These are phyloP conservation scores for Miichthys miiuy DNA, from an alignment of 2,797 vertebrate genomes.

Conservation along the genomic window DNA sequence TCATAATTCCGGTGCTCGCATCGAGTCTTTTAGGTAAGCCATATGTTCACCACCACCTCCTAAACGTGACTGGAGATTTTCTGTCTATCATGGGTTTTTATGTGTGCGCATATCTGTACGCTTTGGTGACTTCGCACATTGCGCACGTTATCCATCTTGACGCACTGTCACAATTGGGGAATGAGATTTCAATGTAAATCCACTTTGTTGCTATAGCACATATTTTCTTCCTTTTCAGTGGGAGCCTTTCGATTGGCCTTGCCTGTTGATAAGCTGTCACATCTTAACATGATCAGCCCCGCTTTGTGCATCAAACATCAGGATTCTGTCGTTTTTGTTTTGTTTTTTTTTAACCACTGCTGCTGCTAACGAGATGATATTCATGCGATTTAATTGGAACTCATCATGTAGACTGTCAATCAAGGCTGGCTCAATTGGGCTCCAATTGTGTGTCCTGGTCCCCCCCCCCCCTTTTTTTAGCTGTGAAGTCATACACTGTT, in stretches of 20 bases:
- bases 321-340: conserved; percentile 11
- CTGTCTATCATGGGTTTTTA: conserved; percentile 53
- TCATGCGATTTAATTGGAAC: conserved; percentile 70
- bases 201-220: conserved; percentile 76
- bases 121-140: conserved; percentile 80
- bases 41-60: conserved; percentile 58
- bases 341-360: neutral
- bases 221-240: conserved; percentile 54
- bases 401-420: conserved; percentile 63
- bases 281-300: conserved; percentile 57
- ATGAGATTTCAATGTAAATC: conserved; percentile 66
- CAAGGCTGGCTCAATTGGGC: conserved; percentile 55
- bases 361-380: conserved; percentile 59
- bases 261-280: conserved; percentile 82
- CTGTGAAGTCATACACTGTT: conserved; percentile 41
- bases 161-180: conserved; percentile 79
- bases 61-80: conserved; percentile 62
- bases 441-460: conserved; percentile 56
- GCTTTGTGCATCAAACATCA: conserved; percentile 56
- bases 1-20: conserved; percentile 64
- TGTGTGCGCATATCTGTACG: conserved; percentile 74
- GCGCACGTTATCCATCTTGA: conserved; percentile 79
- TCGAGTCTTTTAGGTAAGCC: conserved; percentile 78
- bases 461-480: neutral
- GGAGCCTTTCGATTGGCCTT: conserved; percentile 71